phyloP scores from a whole-genome alignment of 1,140 invertebrate genomes.

The Gerris buenoi region DNA sequence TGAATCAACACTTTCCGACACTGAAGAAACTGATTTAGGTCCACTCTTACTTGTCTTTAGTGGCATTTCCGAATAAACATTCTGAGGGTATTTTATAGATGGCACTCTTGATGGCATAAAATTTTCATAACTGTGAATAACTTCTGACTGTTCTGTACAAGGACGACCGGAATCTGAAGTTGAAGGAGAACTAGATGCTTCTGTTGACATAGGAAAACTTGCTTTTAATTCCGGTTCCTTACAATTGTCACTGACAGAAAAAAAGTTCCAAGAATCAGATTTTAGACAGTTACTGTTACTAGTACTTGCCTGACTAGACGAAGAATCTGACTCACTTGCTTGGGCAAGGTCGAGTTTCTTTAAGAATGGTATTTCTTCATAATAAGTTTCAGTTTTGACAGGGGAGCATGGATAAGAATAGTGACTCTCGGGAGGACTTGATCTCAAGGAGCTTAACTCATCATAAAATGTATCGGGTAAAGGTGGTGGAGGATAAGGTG shows the following conservation, averaged over 20 bases:
- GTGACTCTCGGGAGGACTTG: slow-evolving; percentile 29
- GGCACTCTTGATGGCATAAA: not conserved
- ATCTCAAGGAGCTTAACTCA: slow-evolving; percentile 33
- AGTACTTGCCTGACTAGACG: slow-evolving; percentile 21
- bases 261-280: slow-evolving; percentile 40
- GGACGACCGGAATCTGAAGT: not conserved
- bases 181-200: not conserved
- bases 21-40: not conserved
- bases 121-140: slow-evolving; percentile 2
- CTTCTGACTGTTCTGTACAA: not conserved
- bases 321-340: slow-evolving; percentile 32
- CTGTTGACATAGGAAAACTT: not conserved
- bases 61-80: slow-evolving; percentile 2
- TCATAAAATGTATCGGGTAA: slow-evolving; percentile 41
- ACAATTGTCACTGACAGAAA: slow-evolving; percentile 27
- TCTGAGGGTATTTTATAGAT: not conserved
- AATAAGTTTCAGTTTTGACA: slow-evolving; percentile 24
- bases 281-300: slow-evolving; percentile 26
- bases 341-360: slow-evolving; percentile 20
- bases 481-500: slow-evolving; percentile 40
- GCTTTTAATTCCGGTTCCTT: slow-evolving; percentile 17
- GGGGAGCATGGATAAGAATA: slow-evolving; percentile 26
- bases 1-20: slow-evolving; percentile 16
- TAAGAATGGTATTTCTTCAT: slow-evolving; percentile 16
- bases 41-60: not conserved